A percentile compares a stretch with the other conserved stretches of the same genome.
These are phyloP conservation scores for Pogonognathellus flavescens DNA, from an alignment of 1,140 invertebrate species.

Conservation along the genomic window DNA sequence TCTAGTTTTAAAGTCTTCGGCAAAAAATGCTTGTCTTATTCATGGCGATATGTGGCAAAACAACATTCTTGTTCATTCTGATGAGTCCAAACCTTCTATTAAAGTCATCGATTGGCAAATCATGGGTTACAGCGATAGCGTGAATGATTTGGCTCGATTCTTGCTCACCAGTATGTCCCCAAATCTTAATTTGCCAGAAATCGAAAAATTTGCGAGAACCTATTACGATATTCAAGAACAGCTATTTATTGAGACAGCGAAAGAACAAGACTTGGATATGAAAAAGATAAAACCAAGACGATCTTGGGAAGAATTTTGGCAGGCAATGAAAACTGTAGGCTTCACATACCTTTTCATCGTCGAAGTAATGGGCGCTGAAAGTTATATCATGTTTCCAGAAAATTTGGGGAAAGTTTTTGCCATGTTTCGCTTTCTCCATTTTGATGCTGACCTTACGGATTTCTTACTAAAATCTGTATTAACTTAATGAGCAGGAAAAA, in stretches of 20 bases:
- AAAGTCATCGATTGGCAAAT: conserved; percentile 63
- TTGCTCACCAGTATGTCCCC: conserved; percentile 24
- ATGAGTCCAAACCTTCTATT: neutral
- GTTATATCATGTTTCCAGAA: neutral
- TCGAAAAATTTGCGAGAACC: neutral
- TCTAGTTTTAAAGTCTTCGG: neutral
- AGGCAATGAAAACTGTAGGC: neutral
- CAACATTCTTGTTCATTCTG: conserved; percentile 32
- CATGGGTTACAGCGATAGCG: conserved; percentile 42
- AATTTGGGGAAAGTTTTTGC: no score
- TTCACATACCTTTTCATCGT: neutral
- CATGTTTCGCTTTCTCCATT: no score
- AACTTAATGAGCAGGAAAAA: no score
- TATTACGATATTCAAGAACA: neutral
- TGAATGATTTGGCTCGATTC: conserved; percentile 36
- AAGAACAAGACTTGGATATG: neutral
- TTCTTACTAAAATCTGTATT: no score
- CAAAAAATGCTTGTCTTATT: neutral
- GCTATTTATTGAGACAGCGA: neutral
- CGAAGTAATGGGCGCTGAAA: neutral
- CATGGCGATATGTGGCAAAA: conserved; percentile 63
- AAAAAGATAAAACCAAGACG: neutral
- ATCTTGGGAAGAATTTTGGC: conserved; percentile 4
- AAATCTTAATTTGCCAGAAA: neutral
- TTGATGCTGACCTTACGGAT: no score